A percentile compares a stretch with the other conserved stretches of the same genome.
phyloP scores from a whole-genome alignment of 2,113 vertebrate species.

The Dasyornis broadbenti region DNA sequence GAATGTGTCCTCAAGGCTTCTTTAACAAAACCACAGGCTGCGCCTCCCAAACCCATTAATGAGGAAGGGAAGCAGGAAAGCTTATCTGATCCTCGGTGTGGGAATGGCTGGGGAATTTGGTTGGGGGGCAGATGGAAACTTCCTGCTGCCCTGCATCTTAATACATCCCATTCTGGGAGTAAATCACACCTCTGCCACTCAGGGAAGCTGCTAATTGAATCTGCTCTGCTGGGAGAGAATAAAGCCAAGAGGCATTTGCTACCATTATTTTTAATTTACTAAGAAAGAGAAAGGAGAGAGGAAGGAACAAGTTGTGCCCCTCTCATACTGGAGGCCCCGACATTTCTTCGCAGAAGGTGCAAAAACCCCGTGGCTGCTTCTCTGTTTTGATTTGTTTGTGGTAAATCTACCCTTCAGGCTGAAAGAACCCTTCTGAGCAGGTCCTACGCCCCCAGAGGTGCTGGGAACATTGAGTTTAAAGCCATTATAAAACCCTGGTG shows the following conservation, averaged over 20 bases:
- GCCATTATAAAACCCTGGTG: not conserved
- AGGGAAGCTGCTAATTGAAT: not conserved
- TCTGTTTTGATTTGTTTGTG: not conserved
- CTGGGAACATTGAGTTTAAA: not conserved
- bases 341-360: not conserved
- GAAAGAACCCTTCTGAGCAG: not conserved
- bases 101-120: not conserved
- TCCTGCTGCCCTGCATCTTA: not conserved
- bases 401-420: slow-evolving; percentile 6
- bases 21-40: not conserved
- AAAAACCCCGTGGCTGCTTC: not conserved
- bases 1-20: not conserved
- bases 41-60: not conserved
- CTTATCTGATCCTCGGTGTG: not conserved
- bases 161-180: not conserved
- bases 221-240: not conserved
- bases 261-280: not conserved
- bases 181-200: not conserved
- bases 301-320: not conserved
- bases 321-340: not conserved
- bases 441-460: not conserved
- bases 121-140: not conserved
- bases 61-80: not conserved
- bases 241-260: not conserved
- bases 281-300: not conserved